Evolutionary conservation across 2,888 invertebrate genomes (phyloP), one percentile per base, ranked within the genome.

Genomic region (Meghimatium bilineatum): DNA sequence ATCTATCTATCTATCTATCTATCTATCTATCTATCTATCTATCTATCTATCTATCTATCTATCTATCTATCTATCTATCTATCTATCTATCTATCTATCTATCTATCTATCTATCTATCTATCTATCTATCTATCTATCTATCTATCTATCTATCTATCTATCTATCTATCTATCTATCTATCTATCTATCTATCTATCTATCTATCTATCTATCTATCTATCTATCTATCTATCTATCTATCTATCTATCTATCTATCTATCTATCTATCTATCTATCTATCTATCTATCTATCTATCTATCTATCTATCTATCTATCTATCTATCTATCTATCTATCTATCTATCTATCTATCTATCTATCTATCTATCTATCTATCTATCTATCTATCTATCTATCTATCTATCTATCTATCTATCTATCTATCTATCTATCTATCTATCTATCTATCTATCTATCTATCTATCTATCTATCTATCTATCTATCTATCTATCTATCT

Each of bases 51-150:
- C 14, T 52, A 17, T 10, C 14, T 10, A 52, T 52, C 60, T 60
- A 10, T 52, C 56, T 52, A 10, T 52, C 56, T 52, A 10, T 52
- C 56, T 52, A 10, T 52, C 56, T 52, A 10, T 52, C 56, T 52
- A 10, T 52, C 56, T 52, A 10, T 52, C 56, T 52, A 10, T 52
- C n/a, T n/a, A n/a, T n/a, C n/a, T n/a, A n/a, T n/a, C n/a, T n/a
- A n/a, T n/a, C n/a, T n/a, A n/a, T n/a, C n/a, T 63, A 63, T 63
- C 63, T 63, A 63, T 63, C 63, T 63, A 63, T 63, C 63, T 63
- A 63, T 63, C 63, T 63, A 63, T 63, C 63, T 63, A 63, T 63
- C 63, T n/a, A 63, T 63, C 63, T 63, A 63, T 63, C 63, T 63
- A 63, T 63, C 63, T 63, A 63, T 63, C 63, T 63, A 63, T 63